Evolutionary conservation across 2,797 vertebrate genomes (phyloP), one percentile per base, ranked within the genome.

Genomic region (Saxicola maurus): DNA sequence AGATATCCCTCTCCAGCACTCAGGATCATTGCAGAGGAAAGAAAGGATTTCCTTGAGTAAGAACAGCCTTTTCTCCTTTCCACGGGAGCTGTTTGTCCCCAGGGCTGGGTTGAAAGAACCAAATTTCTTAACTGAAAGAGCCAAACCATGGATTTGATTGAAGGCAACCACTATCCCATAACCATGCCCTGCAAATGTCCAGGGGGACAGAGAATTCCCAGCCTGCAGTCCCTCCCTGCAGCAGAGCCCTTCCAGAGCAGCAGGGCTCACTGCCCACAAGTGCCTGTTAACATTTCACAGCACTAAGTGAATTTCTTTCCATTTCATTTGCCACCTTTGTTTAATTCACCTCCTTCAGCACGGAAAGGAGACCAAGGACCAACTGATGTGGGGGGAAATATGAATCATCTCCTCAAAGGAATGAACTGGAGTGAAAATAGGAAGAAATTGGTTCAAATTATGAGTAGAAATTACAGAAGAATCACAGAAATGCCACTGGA

Each of bases 231-330:
- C 67, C 16, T 51, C 75, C 17, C 37, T 69, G 69, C 62, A 37
- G 48, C 69, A 37, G 38, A 78, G 64, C 19, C 43, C 43, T 45
- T 45, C 21, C 43, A 45, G 43, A 45, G 43, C 43, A 45, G 43
- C 43, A 45, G 43, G 43, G n/a, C 81, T 93, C 43, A 35, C 62
- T 87, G 73, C 71, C 60, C 31, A 10, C 28, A 53, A 88, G 67
- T 72, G 86, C 37, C 48, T 60, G 49, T 90, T 90, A 92, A 93
- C 90, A 87, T 93, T 95, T 95, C 87, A 95, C 88, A 61, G 73
- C 33, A 62, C 56, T 53, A 81, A 91, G 90, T 66, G 84, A 84
- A 82, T 40, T 69, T 69, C 74, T 79, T 82, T 25, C 62, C 78
- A 62, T 82, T 91, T 86, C 60, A 76, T 88, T 92, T 88, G 62